Percentiles rank a stretch among this genome's conserved stretches.
Conservation (phyloP, 1,140 invertebrate genomes). For the Calycopis cecrops region DNA sequence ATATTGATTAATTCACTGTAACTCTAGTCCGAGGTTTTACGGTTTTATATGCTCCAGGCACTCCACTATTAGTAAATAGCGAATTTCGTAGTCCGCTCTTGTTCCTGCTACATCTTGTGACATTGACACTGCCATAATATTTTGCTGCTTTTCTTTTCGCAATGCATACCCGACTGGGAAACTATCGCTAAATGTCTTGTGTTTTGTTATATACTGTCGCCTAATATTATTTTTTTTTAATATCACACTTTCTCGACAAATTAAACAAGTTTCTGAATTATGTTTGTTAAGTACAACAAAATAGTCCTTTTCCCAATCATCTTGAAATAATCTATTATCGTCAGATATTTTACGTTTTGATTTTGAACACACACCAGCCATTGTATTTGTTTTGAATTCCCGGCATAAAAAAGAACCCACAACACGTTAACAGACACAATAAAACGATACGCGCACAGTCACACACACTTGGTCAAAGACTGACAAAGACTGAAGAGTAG, state of each 20-base stretch:
- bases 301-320: constrained; percentile 25
- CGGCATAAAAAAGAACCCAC: too few species aligned
- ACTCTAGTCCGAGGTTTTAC: too few species aligned
- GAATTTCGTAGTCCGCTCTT: constrained; percentile 33
- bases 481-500: too few species aligned
- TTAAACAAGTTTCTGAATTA: constrained; percentile 24
- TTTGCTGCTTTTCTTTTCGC: constrained; percentile 27
- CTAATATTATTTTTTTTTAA: constrained; percentile 24
- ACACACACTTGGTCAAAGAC: too few species aligned
- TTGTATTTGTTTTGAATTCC: too few species aligned
- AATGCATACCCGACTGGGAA: too few species aligned
- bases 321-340: constrained; percentile 25
- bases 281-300: constrained; percentile 26
- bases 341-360: constrained; percentile 12
- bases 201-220: constrained; percentile 20
- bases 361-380: too few species aligned
- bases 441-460: too few species aligned
- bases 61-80: constrained; percentile 35
- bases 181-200: too few species aligned
- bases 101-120: constrained; percentile 28
- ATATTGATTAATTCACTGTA: too few species aligned
- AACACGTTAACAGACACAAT: too few species aligned
- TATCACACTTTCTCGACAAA: constrained; percentile 23
- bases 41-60: too few species aligned
- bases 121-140: constrained; percentile 27